Evolutionary conservation across 2,113 vertebrate genomes (phyloP), one percentile per base, ranked within the genome.

Genomic region (Chunga burmeisteri): DNA sequence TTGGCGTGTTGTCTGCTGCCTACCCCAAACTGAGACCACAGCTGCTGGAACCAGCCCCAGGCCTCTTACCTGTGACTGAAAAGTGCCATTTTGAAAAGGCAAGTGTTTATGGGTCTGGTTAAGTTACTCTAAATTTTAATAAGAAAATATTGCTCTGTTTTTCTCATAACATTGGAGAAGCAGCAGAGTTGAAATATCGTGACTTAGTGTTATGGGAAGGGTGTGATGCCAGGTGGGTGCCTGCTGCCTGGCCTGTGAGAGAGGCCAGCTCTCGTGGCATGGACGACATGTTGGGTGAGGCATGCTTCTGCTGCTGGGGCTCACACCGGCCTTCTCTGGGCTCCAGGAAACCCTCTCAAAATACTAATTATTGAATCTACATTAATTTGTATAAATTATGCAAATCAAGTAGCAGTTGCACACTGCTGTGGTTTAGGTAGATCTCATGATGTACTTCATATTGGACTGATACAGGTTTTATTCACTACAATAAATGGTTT

Each of bases 311-410:
- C 94, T 96, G 97, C 90, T 93, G 16, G 59, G 86, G 82, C 93
- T 85, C 75, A 52, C 86, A 75, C 82, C 92, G 58, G 71, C 96
- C 86, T 98, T 97, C 93, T 94, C 93, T 92, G 91, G 96, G 96
- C 96, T 95, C 82, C 91, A 95, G 85, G 93, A 97, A 97, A 92
- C 90, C 90, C 86, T 95, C 94, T 88, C 67, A 84, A 97, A 97
- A 97, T 96, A 92, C 66, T 97, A 94, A 98, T 98, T 94, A 96
- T 87, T 66, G 63, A 94, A 93, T 94, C 94, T 95, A 92, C 94
- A 92, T 98, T 94, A 94, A 97, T 98, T 96, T 97, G 97, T 98
- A 90, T 98, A 97, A 96, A 96, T 98, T 97, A 98, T 97, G 93
- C 86, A 96, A 86, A 98, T 94, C 53, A 62, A 88, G 66, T 72